Evolutionary conservation across 2,797 vertebrate species (phyloP), one percentile per base, ranked within the genome.

Genomic region (Anabacerthia variegaticeps): DNA sequence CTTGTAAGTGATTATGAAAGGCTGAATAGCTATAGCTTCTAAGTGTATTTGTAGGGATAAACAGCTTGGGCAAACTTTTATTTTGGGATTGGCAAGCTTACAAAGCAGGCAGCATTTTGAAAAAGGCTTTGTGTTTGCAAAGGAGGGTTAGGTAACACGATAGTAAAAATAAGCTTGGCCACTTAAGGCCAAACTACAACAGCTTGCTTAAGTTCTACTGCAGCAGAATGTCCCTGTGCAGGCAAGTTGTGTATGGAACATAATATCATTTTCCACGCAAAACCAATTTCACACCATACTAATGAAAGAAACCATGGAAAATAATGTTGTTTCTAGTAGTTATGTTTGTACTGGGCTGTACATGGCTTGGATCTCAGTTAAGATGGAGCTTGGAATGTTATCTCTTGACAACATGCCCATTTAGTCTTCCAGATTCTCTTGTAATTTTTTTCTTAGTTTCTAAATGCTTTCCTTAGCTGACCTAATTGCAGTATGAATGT

Each of bases 1-100:
- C 71, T 90, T 87, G 79, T 90, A 88, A 85, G 51, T 65, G 85
- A 87, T 92, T 92, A 90, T 51, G 71, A 87, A 92, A 93, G 62
- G 44, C 78, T 94, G 75, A 91, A 54, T 68, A 81, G 68, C 48
- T 88, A 62, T 7, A 90, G 71, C 62, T 90, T 78, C 76, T 86
- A 41, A 46, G 55, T 61, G 41, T 85, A 86, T 86, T 91, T 91
- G 30, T 77, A 63, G 36, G 74, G 52, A 86, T 93, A 93, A 96
- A 61, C 67, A 88, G 44, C 69, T 86, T 46, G 76, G 41, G 37
- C 41, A 72, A 92, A 82, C 22, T 74, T 90, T 86, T 90, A 37
- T 89, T 93, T 93, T 72, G 82, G 56, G 32, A 76, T 76, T 86
- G 72, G 34, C 85, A 93, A 67, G 52, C 34, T 93, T 68, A 86